These are phyloP conservation scores for Laticauda colubrina DNA, from an alignment of 2,113 vertebrate species.

Conservation along the genomic window DNA sequence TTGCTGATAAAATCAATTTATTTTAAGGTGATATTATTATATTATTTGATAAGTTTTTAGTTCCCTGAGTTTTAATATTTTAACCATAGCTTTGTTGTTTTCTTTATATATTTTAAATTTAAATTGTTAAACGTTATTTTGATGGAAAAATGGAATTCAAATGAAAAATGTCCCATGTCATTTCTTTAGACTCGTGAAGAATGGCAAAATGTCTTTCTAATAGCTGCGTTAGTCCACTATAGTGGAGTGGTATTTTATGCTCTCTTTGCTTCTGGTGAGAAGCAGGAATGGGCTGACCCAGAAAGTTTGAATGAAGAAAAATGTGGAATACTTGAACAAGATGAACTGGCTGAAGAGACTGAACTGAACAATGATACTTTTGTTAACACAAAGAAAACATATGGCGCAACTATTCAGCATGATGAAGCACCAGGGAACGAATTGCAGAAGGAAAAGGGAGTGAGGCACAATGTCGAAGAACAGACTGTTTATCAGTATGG, in stretches of 20 bases:
- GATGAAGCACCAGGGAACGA: slow-evolving; percentile 69
- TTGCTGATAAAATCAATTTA: background rate
- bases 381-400: slow-evolving; percentile 77
- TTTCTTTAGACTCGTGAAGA: slow-evolving; percentile 88
- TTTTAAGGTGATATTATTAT: background rate
- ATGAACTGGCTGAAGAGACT: slow-evolving; percentile 90
- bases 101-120: background rate
- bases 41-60: background rate
- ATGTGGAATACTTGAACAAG: slow-evolving; percentile 87
- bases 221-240: slow-evolving; percentile 94
- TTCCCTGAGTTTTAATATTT: background rate
- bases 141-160: background rate
- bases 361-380: slow-evolving; percentile 79
- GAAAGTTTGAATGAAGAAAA: slow-evolving; percentile 89
- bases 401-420: slow-evolving; percentile 83
- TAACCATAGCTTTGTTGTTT: background rate
- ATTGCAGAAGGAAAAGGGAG: slow-evolving; percentile 76
- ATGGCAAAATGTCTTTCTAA: slow-evolving; percentile 96
- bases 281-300: slow-evolving; percentile 94
- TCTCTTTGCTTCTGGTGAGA: slow-evolving; percentile 96
- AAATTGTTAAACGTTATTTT: background rate
- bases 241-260: slow-evolving; percentile 94
- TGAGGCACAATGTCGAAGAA: slow-evolving; percentile 75
- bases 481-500: slow-evolving; percentile 71
- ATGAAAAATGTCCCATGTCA: slow-evolving; percentile 8